Conservation (phyloP, 2,797 vertebrate species). For the Myotis myotis region DNA sequence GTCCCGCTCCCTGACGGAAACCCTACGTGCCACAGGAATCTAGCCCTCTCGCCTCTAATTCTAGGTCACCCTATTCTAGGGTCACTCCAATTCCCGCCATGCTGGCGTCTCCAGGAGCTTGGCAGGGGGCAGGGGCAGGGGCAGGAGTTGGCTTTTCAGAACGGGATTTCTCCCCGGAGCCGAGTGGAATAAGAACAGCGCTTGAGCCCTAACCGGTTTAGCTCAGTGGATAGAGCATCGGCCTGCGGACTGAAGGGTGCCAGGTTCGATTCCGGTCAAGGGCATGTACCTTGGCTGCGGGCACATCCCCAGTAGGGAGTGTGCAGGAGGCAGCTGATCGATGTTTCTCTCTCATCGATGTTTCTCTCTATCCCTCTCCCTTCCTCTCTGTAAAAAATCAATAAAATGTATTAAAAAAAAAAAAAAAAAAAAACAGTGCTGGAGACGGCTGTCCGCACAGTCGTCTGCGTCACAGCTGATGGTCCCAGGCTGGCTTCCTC, state of each 20-base stretch:
- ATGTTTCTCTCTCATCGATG: too few relatives aligned
- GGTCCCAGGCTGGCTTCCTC: conserved; percentile 40
- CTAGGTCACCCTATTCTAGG: conserved; percentile 11
- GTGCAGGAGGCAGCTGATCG: too few relatives aligned
- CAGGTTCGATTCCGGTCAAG: too few relatives aligned
- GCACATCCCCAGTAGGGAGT: too few relatives aligned
- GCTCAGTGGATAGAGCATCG: too few relatives aligned
- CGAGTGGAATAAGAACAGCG: background rate
- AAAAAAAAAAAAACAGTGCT: background rate
- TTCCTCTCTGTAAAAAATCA: too few relatives aligned
- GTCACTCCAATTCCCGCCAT: background rate
- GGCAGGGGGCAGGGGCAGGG: background rate
- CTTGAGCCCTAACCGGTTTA: background rate
- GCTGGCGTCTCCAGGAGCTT: background rate
- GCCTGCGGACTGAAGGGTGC: too few relatives aligned
- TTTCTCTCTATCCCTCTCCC: too few relatives aligned
- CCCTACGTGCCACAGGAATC: background rate
- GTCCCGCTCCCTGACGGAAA: background rate
- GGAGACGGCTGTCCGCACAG: background rate
- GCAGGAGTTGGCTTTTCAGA: background rate
- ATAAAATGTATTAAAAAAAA: too few relatives aligned
- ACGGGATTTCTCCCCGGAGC: background rate
- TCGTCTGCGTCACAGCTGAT: background rate
- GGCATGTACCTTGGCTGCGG: too few relatives aligned
- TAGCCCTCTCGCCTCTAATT: conserved; percentile 45